These are phyloP conservation scores for Drosophila diplacantha DNA, from an alignment of 2,888 invertebrate genomes.

Conservation along the genomic window DNA sequence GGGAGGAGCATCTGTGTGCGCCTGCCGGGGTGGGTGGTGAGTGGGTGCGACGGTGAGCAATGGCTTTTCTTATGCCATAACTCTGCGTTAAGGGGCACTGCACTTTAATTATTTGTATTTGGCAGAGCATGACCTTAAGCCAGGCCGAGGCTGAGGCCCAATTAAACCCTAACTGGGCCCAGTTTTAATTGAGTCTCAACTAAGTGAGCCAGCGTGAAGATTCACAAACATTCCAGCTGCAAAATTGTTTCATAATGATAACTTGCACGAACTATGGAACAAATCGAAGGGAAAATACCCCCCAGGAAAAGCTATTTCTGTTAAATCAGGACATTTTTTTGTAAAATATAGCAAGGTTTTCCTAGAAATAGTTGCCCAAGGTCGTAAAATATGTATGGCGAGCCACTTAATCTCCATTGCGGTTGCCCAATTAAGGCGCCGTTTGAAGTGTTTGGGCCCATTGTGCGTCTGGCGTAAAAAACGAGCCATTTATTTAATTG, in stretches of 20 bases:
- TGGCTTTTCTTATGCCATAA: slow-evolving; percentile 32
- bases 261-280: slow-evolving; percentile 23
- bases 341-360: neutral
- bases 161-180: slow-evolving; percentile 6
- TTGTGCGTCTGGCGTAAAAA: slow-evolving; percentile 53
- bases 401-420: slow-evolving; percentile 19
- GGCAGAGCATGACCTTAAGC: slow-evolving; percentile 27
- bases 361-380: neutral
- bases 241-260: slow-evolving; percentile 48
- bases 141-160: slow-evolving; percentile 5
- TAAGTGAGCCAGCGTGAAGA: slow-evolving; percentile 14
- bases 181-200: slow-evolving; percentile 30
- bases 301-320: neutral
- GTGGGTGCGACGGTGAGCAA: slow-evolving; percentile 22
- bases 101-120: slow-evolving; percentile 46
- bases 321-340: neutral
- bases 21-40: neutral
- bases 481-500: slow-evolving; percentile 68
- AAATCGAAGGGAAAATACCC: too few relatives aligned
- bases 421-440: slow-evolving; percentile 29
- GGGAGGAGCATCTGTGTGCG: slow-evolving; percentile 1
- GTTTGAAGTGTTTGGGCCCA: slow-evolving; percentile 34
- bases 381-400: slow-evolving; percentile 13
- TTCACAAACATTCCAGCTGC: slow-evolving; percentile 33
- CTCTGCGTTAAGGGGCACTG: slow-evolving; percentile 34